Evolutionary conservation across 2,888 invertebrate genomes (phyloP).

Genomic region (Erannis defoliaria): DNA sequence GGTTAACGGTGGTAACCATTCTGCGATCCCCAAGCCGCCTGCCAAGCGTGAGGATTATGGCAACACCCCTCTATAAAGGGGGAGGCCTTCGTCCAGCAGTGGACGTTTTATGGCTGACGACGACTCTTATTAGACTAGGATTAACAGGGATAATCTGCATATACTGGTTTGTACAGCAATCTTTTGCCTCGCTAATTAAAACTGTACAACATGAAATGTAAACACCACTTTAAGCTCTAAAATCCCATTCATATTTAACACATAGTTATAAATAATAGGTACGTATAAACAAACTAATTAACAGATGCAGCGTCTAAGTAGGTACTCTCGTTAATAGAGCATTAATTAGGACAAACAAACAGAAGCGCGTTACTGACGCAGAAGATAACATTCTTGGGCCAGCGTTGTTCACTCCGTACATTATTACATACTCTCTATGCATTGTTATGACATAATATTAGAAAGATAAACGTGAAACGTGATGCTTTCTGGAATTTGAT

Average conservation of each 20-base stretch:
- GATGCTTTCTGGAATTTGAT: background rate
- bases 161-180: too few relatives aligned
- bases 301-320: constrained; percentile 31
- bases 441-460: background rate
- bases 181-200: too few relatives aligned
- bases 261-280: constrained; percentile 17
- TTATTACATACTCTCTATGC: constrained; percentile 21
- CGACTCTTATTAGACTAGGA: too few relatives aligned
- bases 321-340: constrained; percentile 38
- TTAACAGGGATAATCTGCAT: too few relatives aligned
- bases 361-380: constrained; percentile 47
- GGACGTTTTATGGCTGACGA: too few relatives aligned
- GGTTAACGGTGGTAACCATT: too few relatives aligned
- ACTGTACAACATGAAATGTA: too few relatives aligned
- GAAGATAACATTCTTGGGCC: constrained; percentile 53
- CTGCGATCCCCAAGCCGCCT: too few relatives aligned
- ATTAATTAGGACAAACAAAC: constrained; percentile 59
- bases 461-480: background rate
- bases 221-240: background rate
- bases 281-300: constrained; percentile 27
- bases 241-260: constrained; percentile 3
- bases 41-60: too few relatives aligned
- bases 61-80: too few relatives aligned
- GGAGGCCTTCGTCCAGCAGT: too few relatives aligned
- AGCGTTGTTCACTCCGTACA: constrained; percentile 19